Percentiles rank a stretch among this genome's conserved stretches.
phyloP scores from a whole-genome alignment of 2,888 invertebrate genomes.

The Leptinotarsa juncta region DNA sequence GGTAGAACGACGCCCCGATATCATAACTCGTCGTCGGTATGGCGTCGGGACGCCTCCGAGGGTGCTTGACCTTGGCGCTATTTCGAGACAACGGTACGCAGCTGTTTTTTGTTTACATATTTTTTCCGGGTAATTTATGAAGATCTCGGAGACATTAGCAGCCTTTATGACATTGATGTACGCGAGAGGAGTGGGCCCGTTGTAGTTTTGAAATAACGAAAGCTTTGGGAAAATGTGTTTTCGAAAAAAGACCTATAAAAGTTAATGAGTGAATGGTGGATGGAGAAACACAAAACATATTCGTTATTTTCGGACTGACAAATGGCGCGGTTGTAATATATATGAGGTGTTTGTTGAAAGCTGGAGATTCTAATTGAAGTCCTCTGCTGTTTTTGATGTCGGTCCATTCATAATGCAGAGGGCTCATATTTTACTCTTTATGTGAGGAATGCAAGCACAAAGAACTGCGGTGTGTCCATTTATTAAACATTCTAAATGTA shows the following conservation, averaged over 20 bases:
- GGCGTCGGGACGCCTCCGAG: constrained; percentile 45
- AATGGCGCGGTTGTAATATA: constrained; percentile 18
- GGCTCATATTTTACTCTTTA: neutral
- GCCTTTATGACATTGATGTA: constrained; percentile 30
- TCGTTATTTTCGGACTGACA: constrained; percentile 28
- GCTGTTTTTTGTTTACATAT: constrained; percentile 35
- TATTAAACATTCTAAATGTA: neutral
- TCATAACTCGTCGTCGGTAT: constrained; percentile 55
- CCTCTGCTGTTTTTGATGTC: constrained; percentile 5
- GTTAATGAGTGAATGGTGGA: constrained; percentile 29
- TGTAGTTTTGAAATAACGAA: constrained; percentile 27
- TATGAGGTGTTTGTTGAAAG: constrained; percentile 21
- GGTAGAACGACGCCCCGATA: constrained; percentile 55
- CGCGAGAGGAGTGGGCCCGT: constrained; percentile 7
- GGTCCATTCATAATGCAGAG: neutral
- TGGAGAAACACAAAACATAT: constrained; percentile 26
- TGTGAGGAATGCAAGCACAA: neutral
- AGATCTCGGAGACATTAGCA: constrained; percentile 24
- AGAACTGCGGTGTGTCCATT: neutral
- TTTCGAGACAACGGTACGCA: constrained; percentile 22
- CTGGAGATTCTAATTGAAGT: constrained; percentile 5
- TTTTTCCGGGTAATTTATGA: constrained; percentile 34
- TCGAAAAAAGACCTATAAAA: constrained; percentile 21
- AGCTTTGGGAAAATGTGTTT: constrained; percentile 24
- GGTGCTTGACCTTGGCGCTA: constrained; percentile 31